Evolutionary conservation across 1,140 invertebrate genomes (phyloP).

Genomic region (Portunus trituberculatus): DNA sequence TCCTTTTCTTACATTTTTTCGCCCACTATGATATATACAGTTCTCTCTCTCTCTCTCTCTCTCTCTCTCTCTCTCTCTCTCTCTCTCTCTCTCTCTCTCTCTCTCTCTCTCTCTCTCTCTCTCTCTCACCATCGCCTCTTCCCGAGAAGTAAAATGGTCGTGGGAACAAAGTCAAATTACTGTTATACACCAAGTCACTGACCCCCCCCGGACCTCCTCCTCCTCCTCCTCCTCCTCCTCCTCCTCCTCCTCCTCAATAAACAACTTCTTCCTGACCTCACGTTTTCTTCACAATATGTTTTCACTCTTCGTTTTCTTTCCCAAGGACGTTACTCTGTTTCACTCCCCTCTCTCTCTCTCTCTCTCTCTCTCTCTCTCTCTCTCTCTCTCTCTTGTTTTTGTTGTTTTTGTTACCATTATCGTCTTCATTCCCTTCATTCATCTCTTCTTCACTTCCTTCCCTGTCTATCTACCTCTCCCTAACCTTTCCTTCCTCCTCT

Average conservation of each 20-base stretch:
- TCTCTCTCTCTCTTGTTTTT: not conserved
- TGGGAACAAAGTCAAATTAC: not conserved
- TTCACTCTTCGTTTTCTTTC: conserved; percentile 5
- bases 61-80: conserved; percentile 7
- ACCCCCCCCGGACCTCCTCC: not conserved
- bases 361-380: no score
- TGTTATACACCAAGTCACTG: conserved; percentile 16
- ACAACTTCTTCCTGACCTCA: not conserved
- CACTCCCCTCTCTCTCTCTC: not conserved
- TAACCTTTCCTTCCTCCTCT: no score
- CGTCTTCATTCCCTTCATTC: no score
- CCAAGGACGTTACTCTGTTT: not conserved
- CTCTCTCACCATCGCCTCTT: not conserved
- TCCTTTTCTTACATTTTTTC: no score
- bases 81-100: conserved; percentile 20
- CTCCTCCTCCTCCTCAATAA: not conserved
- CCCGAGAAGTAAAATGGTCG: not conserved
- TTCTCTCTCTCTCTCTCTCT: no score
- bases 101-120: conserved; percentile 20
- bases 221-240: not conserved
- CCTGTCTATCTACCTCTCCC: no score
- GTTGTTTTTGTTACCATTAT: no score
- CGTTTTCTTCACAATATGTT: not conserved
- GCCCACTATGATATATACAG: no score
- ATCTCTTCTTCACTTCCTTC: no score